A percentile compares a stretch with the other conserved stretches of the same genome.
phyloP scores from a whole-genome alignment of 2,888 invertebrate genomes.

The Oeneis ivallda region DNA sequence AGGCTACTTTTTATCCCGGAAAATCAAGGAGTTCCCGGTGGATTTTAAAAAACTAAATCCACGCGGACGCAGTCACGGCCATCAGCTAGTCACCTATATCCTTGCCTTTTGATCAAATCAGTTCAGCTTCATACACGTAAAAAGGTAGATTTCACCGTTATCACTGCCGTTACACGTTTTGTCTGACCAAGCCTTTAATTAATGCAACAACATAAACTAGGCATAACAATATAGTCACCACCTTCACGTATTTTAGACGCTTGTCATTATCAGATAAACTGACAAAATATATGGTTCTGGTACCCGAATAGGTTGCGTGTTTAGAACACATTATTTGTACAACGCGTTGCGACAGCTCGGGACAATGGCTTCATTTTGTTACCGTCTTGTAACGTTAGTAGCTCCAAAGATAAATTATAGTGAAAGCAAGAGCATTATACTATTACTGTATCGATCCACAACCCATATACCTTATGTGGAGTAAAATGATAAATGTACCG shows the following conservation, averaged over 20 bases:
- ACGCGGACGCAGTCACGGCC: no score
- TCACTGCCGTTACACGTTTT: no score
- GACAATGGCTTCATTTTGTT: slow-evolving; percentile 19
- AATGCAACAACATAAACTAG: neutral
- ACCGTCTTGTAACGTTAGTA: slow-evolving; percentile 8
- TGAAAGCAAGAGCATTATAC: slow-evolving; percentile 12
- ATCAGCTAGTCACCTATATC: no score
- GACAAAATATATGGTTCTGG: slow-evolving; percentile 5
- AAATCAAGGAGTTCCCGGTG: no score
- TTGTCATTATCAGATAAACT: slow-evolving; percentile 15
- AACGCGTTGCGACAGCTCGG: slow-evolving; percentile 7
- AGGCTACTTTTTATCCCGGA: no score
- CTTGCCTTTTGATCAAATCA: no score
- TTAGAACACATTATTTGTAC: slow-evolving; percentile 12
- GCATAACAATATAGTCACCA: neutral
- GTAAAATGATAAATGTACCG: slow-evolving; percentile 1
- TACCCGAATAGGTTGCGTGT: slow-evolving; percentile 13
- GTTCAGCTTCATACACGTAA: no score
- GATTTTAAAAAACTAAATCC: no score
- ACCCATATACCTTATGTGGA: slow-evolving; percentile 2
- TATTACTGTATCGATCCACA: neutral
- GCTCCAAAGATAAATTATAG: slow-evolving; percentile 16
- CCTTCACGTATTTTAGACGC: neutral
- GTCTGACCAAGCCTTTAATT: no score
- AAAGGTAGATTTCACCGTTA: no score